Conservation (phyloP, 23 tunicate species). For the Clavelina lepadiformis region DNA sequence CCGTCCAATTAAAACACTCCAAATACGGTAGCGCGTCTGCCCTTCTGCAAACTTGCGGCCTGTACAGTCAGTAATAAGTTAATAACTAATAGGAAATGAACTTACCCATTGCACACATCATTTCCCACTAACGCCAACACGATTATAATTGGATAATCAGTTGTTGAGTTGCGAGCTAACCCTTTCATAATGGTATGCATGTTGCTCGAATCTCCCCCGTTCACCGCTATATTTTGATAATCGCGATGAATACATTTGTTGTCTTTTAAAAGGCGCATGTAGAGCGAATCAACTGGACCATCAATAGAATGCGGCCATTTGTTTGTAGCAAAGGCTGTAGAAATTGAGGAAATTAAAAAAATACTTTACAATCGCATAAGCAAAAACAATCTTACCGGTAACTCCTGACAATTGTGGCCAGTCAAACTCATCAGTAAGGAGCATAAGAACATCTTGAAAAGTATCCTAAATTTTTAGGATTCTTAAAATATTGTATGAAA, state of each 20-base stretch:
- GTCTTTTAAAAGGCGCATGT: conserved; percentile 28
- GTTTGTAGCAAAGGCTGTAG: conserved; percentile 25
- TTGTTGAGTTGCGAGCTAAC: conserved; percentile 35
- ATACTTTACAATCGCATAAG: too few species aligned
- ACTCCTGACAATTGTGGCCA: conserved; percentile 85
- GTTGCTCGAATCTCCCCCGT: conserved; percentile 77
- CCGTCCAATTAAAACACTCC: not conserved
- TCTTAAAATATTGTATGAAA: not conserved
- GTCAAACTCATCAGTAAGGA: conserved; percentile 70
- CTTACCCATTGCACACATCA: conserved; percentile 96
- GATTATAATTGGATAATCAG: conserved; percentile 66
- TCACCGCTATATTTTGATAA: conserved; percentile 79
- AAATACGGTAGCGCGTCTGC: not conserved
- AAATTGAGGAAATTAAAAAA: not conserved
- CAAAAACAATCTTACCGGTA: conserved; percentile 41
- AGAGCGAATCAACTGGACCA: conserved; percentile 77
- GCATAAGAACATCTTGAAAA: conserved; percentile 57
- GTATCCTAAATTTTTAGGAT: conserved; percentile 41
- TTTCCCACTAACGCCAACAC: conserved; percentile 83
- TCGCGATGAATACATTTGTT: conserved; percentile 80
- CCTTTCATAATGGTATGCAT: conserved; percentile 43
- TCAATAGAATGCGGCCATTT: conserved; percentile 56
- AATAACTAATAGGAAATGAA: not conserved
- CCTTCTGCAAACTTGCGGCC: not conserved
- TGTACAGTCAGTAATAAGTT: not conserved